Evolutionary conservation across 1,140 invertebrate genomes (phyloP).

Genomic region (Drosophila equinoxialis): DNA sequence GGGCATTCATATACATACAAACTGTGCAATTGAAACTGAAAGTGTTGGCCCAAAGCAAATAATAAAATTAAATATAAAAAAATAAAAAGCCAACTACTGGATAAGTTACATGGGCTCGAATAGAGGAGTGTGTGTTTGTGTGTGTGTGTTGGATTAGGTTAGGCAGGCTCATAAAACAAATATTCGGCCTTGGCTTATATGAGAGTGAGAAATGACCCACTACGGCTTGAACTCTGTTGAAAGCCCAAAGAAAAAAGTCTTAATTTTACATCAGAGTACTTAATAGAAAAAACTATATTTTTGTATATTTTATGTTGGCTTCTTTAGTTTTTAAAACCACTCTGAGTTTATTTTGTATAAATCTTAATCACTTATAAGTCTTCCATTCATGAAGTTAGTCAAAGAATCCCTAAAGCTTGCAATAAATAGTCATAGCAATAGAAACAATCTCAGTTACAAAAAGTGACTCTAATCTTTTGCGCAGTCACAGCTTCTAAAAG

Average conservation of each 20-base stretch:
- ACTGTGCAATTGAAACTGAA: conserved; percentile 74
- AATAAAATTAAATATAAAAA: conserved; percentile 34
- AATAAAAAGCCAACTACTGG: conserved; percentile 38
- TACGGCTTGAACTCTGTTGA: background rate
- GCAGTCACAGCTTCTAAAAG: background rate
- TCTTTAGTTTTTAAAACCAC: too few relatives aligned
- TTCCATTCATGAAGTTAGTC: too few relatives aligned
- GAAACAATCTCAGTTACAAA: background rate
- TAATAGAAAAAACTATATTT: too few relatives aligned
- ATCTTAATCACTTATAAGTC: too few relatives aligned
- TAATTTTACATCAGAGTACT: background rate
- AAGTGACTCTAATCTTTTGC: background rate
- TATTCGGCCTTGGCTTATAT: conserved; percentile 5
- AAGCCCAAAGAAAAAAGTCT: background rate
- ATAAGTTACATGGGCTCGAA: conserved; percentile 26
- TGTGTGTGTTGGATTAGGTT: conserved; percentile 20
- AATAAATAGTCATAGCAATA: too few relatives aligned
- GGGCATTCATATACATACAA: conserved; percentile 43
- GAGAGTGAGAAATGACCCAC: background rate
- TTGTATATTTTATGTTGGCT: too few relatives aligned
- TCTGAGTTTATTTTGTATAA: too few relatives aligned
- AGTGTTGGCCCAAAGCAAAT: conserved; percentile 59
- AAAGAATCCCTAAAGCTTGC: too few relatives aligned
- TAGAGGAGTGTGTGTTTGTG: background rate
- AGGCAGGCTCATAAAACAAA: conserved; percentile 30